Percentiles rank a stretch among this genome's conserved stretches.
These are phyloP conservation scores for Motacilla alba DNA, from an alignment of 2,113 vertebrate species.

Conservation along the genomic window DNA sequence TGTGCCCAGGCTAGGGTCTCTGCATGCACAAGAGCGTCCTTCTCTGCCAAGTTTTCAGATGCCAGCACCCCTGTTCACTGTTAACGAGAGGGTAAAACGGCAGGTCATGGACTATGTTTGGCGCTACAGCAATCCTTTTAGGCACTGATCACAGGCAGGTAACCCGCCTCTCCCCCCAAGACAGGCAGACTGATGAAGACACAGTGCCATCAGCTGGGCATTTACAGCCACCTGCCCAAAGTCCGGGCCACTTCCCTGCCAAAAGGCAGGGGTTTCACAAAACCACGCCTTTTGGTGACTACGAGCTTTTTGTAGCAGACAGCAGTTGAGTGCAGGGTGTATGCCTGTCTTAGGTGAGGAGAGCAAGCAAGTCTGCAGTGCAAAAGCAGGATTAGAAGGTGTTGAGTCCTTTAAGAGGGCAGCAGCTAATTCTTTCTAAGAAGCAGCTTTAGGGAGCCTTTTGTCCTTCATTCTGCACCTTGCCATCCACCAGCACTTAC, in stretches of 20 bases:
- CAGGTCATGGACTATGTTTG: not conserved
- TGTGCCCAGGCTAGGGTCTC: rapidly evolving
- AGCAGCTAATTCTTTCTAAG: not conserved
- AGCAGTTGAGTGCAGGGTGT: rapidly evolving
- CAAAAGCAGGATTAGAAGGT: not conserved
- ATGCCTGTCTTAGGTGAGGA: not conserved
- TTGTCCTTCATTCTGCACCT: rapidly evolving
- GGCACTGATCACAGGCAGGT: not conserved
- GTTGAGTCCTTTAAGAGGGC: not conserved
- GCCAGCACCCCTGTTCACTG: not conserved
- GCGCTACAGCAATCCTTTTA: not conserved
- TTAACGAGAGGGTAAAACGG: rapidly evolving
- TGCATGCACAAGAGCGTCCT: not conserved
- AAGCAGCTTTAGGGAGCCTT: not conserved
- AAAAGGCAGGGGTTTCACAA: not conserved
- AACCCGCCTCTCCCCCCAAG: rapidly evolving
- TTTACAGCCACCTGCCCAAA: not conserved
- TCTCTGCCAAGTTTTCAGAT: not conserved
- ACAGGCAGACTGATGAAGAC: not conserved
- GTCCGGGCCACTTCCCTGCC: rapidly evolving
- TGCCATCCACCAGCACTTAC: not conserved
- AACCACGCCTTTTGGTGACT: rapidly evolving
- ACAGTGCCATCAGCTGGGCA: not conserved
- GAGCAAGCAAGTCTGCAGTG: not conserved
- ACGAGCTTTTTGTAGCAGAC: not conserved